Percentiles rank a stretch among this genome's conserved stretches.
These are phyloP conservation scores for Hololepta plana DNA, from an alignment of 2,888 invertebrate genomes.

Conservation along the genomic window DNA sequence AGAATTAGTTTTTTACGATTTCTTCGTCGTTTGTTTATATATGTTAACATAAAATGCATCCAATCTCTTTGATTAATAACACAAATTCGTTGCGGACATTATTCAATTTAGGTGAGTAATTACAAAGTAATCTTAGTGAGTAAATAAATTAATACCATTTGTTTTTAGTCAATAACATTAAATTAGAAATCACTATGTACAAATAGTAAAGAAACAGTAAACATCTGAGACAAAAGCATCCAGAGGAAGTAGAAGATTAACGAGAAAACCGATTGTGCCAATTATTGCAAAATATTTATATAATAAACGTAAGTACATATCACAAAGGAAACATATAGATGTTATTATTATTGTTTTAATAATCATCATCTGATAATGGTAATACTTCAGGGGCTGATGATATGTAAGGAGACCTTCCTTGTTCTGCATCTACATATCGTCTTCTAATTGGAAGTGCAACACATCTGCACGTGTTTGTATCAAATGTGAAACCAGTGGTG, in stretches of 20 bases:
- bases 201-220: background rate
- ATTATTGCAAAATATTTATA: too few species aligned
- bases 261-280: constrained; percentile 3
- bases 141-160: background rate
- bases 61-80: background rate
- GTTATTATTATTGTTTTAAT: constrained; percentile 5
- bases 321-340: constrained; percentile 2
- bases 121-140: too few species aligned
- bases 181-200: background rate
- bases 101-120: background rate
- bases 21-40: background rate
- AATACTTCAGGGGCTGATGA: too few species aligned
- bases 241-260: too few species aligned
- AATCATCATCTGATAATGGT: constrained; percentile 1
- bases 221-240: too few species aligned
- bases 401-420: too few species aligned
- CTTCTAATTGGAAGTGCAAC: constrained; percentile 16
- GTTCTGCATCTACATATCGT: constrained; percentile 11
- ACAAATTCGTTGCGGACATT: background rate
- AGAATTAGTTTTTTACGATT: constrained; percentile 1
- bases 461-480: constrained; percentile 37
- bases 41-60: background rate
- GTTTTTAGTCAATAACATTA: constrained; percentile 1
- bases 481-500: constrained; percentile 40
- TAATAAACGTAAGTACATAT: constrained; percentile 1